Base-by-base conservation (phyloP, 2,888 invertebrate genomes). In the Torymus texanus region DNA sequence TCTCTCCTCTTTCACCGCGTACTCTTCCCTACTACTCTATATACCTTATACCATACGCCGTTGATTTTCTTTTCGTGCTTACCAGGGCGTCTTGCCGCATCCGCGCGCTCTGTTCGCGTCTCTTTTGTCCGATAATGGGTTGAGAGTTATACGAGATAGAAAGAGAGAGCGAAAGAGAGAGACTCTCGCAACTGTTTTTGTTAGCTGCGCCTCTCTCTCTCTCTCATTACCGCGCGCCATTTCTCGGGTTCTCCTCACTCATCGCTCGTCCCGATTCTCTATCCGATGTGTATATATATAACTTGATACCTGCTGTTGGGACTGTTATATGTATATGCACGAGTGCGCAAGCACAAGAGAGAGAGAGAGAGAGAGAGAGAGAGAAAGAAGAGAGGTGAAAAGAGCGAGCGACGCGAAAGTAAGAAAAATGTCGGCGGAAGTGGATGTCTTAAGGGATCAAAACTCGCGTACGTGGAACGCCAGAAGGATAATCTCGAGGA, bases 391-490 rank as follows among this genome's bases (percentile, higher is more conserved):
- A 29, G 41, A 41, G 41, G 41, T 41, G 41, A 41, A 41, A 41
- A 41, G 41, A 41, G 41, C 41, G 41, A 41, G 41, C 41, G 41
- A 41, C 41, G 41, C 41, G 41, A 41, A 41, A 41, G 41, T 41
- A 63, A 74, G 63, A 74, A 63, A 63, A 65, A 65, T 65, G 41
- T 74, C 41, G 62, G 65, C 50, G 59, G 50, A 24, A 51, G 53
- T 29, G 24, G 16, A 51, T 63, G 61, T 71, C 71, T 65, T 76
- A 55, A 14, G 70, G 68, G 70, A 77, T 77, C 71, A 77, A 71
- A 71, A 76, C 76, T 71, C 63, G 18, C 29, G 59, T 71, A 56
- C 76, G 21, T 55, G 53, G 24, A 53, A 18, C 50, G 24, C 55
- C 29, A 24, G 29, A 11, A 56, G 58, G 56, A 76, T 76, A 71